Evolutionary conservation across 2,113 vertebrate species (phyloP).

Genomic region (Mastomys natalensis): DNA sequence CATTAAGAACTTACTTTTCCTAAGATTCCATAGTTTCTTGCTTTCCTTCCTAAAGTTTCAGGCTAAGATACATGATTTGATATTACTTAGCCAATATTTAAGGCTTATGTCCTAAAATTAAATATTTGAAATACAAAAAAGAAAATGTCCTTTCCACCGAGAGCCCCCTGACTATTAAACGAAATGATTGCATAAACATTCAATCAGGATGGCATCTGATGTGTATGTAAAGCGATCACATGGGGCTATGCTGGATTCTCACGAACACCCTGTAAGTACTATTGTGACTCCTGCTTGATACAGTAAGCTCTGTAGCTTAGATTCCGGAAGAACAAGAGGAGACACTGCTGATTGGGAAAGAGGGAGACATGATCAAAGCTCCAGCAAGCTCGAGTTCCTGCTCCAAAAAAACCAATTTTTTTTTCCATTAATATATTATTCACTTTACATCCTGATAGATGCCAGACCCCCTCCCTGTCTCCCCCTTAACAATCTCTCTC

Average conservation of each 20-base stretch:
- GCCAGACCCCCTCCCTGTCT: too few relatives aligned
- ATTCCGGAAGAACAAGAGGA: not conserved
- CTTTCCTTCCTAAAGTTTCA: conserved; percentile 21
- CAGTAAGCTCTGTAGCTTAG: not conserved
- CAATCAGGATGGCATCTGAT: not conserved
- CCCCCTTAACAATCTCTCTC: too few relatives aligned
- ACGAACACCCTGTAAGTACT: not conserved
- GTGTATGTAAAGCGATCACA: not conserved
- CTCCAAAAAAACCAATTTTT: not conserved
- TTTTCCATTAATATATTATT: too few relatives aligned
- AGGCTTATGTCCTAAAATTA: not conserved
- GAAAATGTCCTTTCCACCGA: not conserved
- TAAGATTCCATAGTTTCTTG: not conserved
- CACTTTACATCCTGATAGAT: too few relatives aligned
- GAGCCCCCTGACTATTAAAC: not conserved
- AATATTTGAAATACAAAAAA: conserved; percentile 8
- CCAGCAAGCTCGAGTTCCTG: not conserved
- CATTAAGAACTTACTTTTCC: not conserved
- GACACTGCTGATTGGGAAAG: too few relatives aligned
- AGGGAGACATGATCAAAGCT: not conserved
- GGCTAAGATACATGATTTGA: not conserved
- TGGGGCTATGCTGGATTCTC: not conserved
- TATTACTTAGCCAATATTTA: not conserved
- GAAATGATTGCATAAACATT: not conserved
- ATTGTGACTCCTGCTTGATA: not conserved